Conservation (phyloP, 1,140 invertebrate genomes). For the Caenorhabditis inopinata region DNA sequence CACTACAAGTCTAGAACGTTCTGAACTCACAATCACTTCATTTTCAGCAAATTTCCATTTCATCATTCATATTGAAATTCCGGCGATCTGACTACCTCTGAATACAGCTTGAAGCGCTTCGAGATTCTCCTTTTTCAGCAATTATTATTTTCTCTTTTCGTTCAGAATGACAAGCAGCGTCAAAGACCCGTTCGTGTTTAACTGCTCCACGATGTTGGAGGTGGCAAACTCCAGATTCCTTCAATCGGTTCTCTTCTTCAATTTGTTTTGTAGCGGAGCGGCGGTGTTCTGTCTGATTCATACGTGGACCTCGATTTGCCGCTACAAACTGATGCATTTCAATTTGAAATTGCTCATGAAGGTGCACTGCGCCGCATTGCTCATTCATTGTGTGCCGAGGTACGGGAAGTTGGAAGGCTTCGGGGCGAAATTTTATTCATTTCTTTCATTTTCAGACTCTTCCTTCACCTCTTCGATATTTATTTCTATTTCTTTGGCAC, state of each 20-base stretch:
- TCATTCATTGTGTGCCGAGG: not conserved
- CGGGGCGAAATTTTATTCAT: no score
- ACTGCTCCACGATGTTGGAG: not conserved
- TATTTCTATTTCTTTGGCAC: not conserved
- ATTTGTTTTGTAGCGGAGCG: not conserved
- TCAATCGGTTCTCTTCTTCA: not conserved
- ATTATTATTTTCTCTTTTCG: no score
- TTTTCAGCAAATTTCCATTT: no score
- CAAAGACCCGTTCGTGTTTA: not conserved
- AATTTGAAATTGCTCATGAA: conserved; percentile 4
- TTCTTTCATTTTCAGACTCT: not conserved
- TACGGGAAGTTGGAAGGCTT: not conserved
- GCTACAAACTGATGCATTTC: conserved; percentile 25
- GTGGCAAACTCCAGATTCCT: not conserved
- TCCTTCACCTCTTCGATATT: not conserved
- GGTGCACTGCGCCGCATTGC: not conserved
- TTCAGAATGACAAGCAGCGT: not conserved
- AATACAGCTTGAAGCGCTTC: no score
- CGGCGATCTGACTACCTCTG: no score
- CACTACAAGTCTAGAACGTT: no score
- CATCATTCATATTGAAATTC: no score
- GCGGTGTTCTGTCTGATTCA: not conserved
- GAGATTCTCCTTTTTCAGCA: no score
- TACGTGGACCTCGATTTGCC: not conserved
- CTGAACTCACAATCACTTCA: no score